Base-by-base conservation (phyloP, 2,888 invertebrate genomes). In the Drosophila recens region DNA sequence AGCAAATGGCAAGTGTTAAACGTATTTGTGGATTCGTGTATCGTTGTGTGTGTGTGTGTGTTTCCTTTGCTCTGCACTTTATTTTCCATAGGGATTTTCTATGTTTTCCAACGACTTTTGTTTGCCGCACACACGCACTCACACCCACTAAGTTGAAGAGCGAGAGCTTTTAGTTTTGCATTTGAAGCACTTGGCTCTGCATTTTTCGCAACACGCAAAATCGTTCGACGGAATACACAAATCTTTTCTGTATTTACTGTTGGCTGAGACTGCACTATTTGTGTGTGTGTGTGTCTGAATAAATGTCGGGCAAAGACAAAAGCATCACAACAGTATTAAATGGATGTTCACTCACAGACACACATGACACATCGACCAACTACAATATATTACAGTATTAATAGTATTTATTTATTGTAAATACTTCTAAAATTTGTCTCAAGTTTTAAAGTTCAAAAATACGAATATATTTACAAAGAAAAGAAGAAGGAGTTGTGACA, bases 61-160 rank as follows among this genome's bases (percentile, higher is more conserved):
- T 20, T 54, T 75, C 53, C 64, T 63, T 67, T 67, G 64, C 63
- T 58, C 59, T 83, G 73, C 73, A 76, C 81, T 87, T 83, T 89
- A 82, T 89, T 87, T 75, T 64, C 84, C 84, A 86, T 87, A 86
- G 80, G 89, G 85, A 87, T 86, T 89, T 86, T 87, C 85, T 67
- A 75, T 87, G 85, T 86, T 89, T 84, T 87, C 65, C 71, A 80
- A 65, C 72, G 71, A 87, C 82, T 84, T 82, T 83, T 86, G 83
- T 86, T 81, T 82, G 74, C 78, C 84, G 83, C 68, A 66, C 59
- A 67, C 63, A 53, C 76, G n/a, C 63, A 48, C 38, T 10, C 48
- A 53, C 42, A 57, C 58, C 36, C 52, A 20, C 43, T 43, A 36
- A 61, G 38, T 36, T n/a, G 23, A 40, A 10, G 5, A 42, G 11